Conservation (phyloP, 2,888 invertebrate genomes). For the Gasteruption jaculator region DNA sequence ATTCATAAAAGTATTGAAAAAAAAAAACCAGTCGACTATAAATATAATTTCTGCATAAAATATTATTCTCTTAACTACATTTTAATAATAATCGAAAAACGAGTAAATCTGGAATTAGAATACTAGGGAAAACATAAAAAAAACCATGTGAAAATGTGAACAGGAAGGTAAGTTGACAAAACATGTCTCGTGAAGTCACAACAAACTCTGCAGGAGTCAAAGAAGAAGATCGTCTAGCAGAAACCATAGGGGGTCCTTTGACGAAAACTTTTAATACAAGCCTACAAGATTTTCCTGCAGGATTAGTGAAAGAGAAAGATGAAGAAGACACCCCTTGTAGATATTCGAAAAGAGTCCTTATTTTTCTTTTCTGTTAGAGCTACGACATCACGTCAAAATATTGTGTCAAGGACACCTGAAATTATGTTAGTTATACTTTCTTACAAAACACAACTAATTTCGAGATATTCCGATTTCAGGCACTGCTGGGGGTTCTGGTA, state of each 20-base stretch:
- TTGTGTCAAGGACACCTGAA: slow-evolving; percentile 39
- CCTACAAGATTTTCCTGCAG: slow-evolving; percentile 17
- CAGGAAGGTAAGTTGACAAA: slow-evolving; percentile 28
- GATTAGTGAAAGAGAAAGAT: slow-evolving; percentile 17
- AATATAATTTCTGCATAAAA: too few relatives aligned
- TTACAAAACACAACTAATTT: slow-evolving; percentile 6
- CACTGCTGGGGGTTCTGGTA: too few relatives aligned
- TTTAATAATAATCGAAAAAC: too few relatives aligned
- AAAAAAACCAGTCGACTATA: too few relatives aligned
- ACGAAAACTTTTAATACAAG: slow-evolving; percentile 19
- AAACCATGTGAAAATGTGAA: too few relatives aligned
- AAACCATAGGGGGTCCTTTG: slow-evolving; percentile 24
- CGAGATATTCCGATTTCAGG: too few relatives aligned
- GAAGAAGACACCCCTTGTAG: slow-evolving; percentile 11
- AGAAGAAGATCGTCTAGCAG: slow-evolving; percentile 9
- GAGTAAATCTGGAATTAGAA: too few relatives aligned
- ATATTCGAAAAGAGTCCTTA: slow-evolving; percentile 14
- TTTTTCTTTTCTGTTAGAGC: too few relatives aligned
- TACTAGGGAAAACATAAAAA: too few relatives aligned
- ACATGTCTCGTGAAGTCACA: slow-evolving; percentile 26
- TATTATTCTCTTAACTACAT: too few relatives aligned
- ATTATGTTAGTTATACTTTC: slow-evolving; percentile 12
- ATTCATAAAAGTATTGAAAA: too few relatives aligned
- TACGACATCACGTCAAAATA: slow-evolving; percentile 35
- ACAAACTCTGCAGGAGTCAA: slow-evolving; percentile 26